Percentiles rank a stretch among this genome's conserved stretches.
Evolutionary conservation across 2,113 vertebrate genomes (phyloP).

Genomic region (Lasiurus borealis): DNA sequence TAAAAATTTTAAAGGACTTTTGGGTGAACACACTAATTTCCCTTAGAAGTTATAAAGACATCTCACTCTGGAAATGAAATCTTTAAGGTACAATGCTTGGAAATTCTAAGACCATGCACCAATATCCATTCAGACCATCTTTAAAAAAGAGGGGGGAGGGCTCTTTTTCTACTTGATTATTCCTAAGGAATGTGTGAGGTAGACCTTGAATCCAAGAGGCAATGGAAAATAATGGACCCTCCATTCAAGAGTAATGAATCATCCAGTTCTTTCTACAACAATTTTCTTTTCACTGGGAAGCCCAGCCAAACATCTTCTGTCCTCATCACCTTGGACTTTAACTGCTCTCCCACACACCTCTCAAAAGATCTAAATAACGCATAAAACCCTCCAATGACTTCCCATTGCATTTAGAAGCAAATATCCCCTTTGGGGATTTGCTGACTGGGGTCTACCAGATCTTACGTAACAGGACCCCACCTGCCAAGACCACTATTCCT

Average conservation of each 20-base stretch:
- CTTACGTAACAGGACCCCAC: background rate
- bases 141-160: background rate
- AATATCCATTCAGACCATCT: background rate
- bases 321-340: background rate
- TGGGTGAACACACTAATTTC: background rate
- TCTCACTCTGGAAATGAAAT: background rate
- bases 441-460: background rate
- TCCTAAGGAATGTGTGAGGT: background rate
- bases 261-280: background rate
- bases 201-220: background rate
- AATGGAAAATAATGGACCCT: background rate
- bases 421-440: background rate
- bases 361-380: background rate
- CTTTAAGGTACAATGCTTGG: background rate
- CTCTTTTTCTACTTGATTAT: background rate
- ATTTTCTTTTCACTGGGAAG: background rate
- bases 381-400: background rate
- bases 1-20: constrained; percentile 32
- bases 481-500: background rate
- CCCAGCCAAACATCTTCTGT: background rate
- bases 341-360: background rate
- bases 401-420: background rate
- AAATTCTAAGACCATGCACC: constrained; percentile 4
- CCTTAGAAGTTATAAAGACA: background rate
- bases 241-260: background rate